Percentiles rank a stretch among this genome's conserved stretches.
These are phyloP conservation scores for Amazonetta brasiliensis DNA, from an alignment of 2,797 vertebrate genomes.

Conservation along the genomic window DNA sequence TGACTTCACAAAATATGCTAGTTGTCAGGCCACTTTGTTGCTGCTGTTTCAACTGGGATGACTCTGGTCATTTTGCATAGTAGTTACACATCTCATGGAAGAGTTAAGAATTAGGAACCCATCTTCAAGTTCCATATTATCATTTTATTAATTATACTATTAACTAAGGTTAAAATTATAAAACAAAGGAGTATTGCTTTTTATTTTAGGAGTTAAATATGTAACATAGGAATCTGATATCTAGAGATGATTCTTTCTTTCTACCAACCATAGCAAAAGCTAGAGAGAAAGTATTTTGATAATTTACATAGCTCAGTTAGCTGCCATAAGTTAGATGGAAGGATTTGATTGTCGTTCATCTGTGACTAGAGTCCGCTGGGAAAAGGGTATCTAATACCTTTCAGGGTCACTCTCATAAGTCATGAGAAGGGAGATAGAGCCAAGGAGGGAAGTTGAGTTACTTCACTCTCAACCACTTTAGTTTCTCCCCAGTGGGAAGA, in stretches of 20 bases:
- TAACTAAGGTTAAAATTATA: not conserved
- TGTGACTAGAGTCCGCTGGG: not conserved
- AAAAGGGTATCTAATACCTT: not conserved
- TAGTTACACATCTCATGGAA: not conserved
- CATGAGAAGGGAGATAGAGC: not conserved
- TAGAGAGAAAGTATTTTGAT: not conserved
- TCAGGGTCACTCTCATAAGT: not conserved
- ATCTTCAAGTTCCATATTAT: not conserved
- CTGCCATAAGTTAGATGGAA: not conserved
- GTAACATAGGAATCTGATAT: not conserved
- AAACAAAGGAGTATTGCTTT: rapidly evolving
- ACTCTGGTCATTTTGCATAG: not conserved
- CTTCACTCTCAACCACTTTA: not conserved
- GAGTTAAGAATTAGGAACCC: not conserved
- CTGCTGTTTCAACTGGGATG: not conserved
- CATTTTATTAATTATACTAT: not conserved
- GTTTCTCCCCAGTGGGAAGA: not conserved
- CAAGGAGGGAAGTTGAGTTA: not conserved
- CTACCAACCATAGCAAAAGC: not conserved
- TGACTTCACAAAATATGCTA: not conserved
- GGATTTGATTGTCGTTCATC: not conserved
- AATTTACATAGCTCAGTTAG: not conserved
- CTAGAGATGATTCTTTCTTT: not conserved
- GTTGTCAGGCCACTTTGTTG: not conserved
- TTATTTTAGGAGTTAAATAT: not conserved